Conservation (phyloP, 2,113 vertebrate genomes). For the Dipodomys merriami region DNA sequence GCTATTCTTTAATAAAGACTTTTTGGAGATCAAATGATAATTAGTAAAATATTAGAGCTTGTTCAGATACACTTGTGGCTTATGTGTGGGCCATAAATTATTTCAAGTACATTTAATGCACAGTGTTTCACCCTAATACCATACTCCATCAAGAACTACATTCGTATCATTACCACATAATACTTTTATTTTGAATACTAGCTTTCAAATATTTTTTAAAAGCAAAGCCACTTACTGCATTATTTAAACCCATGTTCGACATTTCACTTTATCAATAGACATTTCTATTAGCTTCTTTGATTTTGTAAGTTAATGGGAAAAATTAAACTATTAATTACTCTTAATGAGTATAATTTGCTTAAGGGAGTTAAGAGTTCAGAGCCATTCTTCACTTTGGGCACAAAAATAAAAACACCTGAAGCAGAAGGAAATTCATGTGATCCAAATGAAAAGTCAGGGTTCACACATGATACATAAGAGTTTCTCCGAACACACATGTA, state of each 20-base stretch:
- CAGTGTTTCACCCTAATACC: not conserved
- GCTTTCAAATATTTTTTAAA: constrained; percentile 13
- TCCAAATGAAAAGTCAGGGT: constrained; percentile 40
- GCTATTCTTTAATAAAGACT: constrained; percentile 18
- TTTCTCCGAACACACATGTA: not conserved
- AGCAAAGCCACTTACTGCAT: not conserved
- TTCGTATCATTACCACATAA: not conserved
- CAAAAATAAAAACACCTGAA: not conserved
- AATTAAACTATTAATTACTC: not conserved
- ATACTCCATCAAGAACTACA: not conserved
- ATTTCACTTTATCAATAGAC: constrained; percentile 19
- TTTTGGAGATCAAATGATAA: constrained; percentile 37
- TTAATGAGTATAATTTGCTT: not conserved
- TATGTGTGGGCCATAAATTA: not conserved
- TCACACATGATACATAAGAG: not conserved
- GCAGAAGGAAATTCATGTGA: constrained; percentile 27
- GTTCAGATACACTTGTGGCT: not conserved
- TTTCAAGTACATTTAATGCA: constrained; percentile 4
- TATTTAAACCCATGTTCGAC: not conserved
- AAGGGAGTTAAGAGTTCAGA: constrained; percentile 28
- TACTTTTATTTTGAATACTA: constrained; percentile 3
- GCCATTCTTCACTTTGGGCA: not conserved
- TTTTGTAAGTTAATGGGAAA: not conserved
- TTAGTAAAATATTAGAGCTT: not conserved
- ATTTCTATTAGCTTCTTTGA: not conserved